Conservation (phyloP, 1,140 invertebrate genomes). For the Cryptotermes secundus region DNA sequence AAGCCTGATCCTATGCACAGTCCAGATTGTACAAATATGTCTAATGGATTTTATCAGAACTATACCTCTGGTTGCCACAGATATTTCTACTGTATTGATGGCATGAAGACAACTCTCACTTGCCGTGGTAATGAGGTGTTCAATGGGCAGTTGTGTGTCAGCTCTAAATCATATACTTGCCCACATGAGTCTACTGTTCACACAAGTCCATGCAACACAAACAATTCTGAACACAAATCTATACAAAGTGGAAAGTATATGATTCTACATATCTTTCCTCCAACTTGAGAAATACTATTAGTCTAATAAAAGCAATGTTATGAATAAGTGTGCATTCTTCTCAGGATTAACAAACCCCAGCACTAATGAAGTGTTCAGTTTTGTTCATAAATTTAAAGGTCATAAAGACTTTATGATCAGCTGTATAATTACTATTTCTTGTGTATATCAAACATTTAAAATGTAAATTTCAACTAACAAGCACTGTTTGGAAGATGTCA, state of each 20-base stretch:
- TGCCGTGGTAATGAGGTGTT: slow-evolving; percentile 48
- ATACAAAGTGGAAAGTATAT: slow-evolving; percentile 3
- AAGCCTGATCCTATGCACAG: neutral
- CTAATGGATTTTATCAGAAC: slow-evolving; percentile 55
- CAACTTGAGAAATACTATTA: neutral
- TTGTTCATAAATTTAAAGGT: no score
- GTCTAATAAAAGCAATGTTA: neutral
- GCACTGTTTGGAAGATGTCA: no score
- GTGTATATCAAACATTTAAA: no score
- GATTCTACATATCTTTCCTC: slow-evolving; percentile 2
- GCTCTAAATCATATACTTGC: slow-evolving; percentile 50
- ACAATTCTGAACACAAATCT: neutral
- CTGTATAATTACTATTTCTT: no score
- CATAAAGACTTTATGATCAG: no score
- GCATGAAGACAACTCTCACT: slow-evolving; percentile 43
- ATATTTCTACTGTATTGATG: slow-evolving; percentile 58
- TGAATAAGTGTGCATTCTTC: neutral
- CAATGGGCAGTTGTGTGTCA: slow-evolving; percentile 56
- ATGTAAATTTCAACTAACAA: no score
- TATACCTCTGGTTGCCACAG: slow-evolving; percentile 53
- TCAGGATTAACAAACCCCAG: slow-evolving; percentile 8
- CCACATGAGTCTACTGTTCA: slow-evolving; percentile 39
- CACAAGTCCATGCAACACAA: neutral
- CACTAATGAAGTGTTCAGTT: neutral
- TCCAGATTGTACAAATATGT: slow-evolving; percentile 25